Base-by-base conservation (phyloP, 2,113 vertebrate species). In the Columba janthina region DNA sequence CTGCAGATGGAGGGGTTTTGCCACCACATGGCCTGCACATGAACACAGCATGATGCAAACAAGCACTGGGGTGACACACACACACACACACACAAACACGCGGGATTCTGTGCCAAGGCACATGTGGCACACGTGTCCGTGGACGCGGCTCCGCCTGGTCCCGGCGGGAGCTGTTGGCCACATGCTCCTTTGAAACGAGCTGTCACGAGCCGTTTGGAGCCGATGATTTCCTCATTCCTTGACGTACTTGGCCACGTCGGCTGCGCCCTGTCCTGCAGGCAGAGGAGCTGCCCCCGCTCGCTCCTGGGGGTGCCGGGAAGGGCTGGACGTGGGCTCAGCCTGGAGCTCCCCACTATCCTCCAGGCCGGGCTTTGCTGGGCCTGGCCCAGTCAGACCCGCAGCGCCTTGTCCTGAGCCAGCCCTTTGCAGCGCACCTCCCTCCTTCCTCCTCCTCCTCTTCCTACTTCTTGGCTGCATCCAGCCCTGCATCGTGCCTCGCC, bases 151-250 rank as follows among this genome's bases (percentile, higher is more conserved):
- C 73, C 67, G 95, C 69, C 83, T 60, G 56, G 70, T 53, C 84
- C 44, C 93, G 67, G 87, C 1, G 0, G 91, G 77, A 72, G 80
- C 53, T 82, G 80, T 32, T 82, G 94, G 66, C 87, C 89, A 61
- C 85, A 65, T 89, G 89, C 86, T 93, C 75, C 83, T 94, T 92
- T 94, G 96, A 75, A 96, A 87, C 11, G 80, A 72, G 80, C 85
- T 83, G 54, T 92, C 85, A 70, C 2, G 46, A 86, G 87, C 57
- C 5, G 0, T 51, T 77, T 60, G 70, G 80, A 81, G 48, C 56
- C 32, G 87, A 65, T 94, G 76, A 25, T 89, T 94, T 92, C 85
- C 74, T 93, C 62, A 15, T 92, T 94, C 86, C 76, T 90, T 88
- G 91, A 89, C 11, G 57, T 93, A 31, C 32, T 94, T 38, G 77